Evolutionary conservation across 2,797 vertebrate genomes (phyloP).

Genomic region (Halcyon badia): DNA sequence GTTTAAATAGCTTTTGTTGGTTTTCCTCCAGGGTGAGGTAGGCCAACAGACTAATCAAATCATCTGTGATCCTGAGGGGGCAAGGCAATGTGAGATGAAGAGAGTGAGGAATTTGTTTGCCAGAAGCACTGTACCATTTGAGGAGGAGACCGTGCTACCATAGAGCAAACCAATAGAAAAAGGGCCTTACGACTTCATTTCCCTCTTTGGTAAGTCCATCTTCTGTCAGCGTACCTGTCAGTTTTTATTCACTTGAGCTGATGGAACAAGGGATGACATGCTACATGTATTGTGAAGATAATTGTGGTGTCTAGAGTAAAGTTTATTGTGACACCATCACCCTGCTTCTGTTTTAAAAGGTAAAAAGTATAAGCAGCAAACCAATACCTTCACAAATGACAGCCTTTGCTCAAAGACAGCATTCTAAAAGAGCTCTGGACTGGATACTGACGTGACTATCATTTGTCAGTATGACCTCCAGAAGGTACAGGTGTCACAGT

Average conservation of each 20-base stretch:
- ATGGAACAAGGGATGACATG: background rate
- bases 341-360: background rate
- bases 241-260: background rate
- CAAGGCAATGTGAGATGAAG: rapidly evolving
- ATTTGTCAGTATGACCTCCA: background rate
- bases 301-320: background rate
- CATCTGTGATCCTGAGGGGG: background rate
- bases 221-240: background rate
- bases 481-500: background rate
- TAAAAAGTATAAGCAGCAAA: background rate
- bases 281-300: background rate
- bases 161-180: background rate
- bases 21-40: background rate
- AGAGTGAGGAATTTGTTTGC: background rate
- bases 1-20: background rate
- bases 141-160: rapidly evolving
- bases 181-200: background rate
- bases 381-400: background rate
- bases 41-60: background rate
- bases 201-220: background rate
- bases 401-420: background rate
- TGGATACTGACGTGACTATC: background rate
- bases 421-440: background rate
- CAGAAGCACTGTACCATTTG: background rate
- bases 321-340: background rate